Percentiles rank a stretch among this genome's conserved stretches.
Conservation (phyloP, 2,113 vertebrate species). For the human (Homo sapiens) region DNA sequence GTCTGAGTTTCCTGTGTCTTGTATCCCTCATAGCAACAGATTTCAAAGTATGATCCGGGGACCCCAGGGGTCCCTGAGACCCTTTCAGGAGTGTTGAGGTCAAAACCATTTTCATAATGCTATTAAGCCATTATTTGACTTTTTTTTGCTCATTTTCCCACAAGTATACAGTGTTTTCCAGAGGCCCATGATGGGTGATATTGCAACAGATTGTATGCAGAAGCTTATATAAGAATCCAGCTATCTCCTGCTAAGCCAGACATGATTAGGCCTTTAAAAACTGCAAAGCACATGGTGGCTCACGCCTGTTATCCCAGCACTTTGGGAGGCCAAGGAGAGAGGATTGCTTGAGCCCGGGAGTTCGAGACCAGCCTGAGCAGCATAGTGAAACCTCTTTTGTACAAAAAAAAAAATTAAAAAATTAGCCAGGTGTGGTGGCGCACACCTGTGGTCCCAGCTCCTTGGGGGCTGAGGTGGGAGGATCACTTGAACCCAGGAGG, state of each 20-base stretch:
- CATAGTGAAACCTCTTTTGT: no score
- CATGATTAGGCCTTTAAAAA: neutral
- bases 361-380: no score
- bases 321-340: no score
- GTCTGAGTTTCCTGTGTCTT: rapidly evolving
- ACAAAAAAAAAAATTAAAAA: no score
- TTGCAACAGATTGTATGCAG: neutral
- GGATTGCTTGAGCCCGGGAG: no score
- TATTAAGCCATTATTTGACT: neutral
- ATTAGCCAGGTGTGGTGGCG: no score
- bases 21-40: rapidly evolving
- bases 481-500: no score
- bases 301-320: no score
- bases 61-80: neutral
- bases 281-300: neutral
- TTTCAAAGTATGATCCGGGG: neutral
- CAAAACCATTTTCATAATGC: neutral
- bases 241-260: neutral
- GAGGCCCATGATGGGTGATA: rapidly evolving
- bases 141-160: neutral
- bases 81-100: neutral
- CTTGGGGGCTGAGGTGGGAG: no score
- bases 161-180: neutral
- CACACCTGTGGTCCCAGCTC: no score
- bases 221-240: neutral